Evolutionary conservation across 2,888 invertebrate species (phyloP).

Genomic region (Amaurobius ferox): DNA sequence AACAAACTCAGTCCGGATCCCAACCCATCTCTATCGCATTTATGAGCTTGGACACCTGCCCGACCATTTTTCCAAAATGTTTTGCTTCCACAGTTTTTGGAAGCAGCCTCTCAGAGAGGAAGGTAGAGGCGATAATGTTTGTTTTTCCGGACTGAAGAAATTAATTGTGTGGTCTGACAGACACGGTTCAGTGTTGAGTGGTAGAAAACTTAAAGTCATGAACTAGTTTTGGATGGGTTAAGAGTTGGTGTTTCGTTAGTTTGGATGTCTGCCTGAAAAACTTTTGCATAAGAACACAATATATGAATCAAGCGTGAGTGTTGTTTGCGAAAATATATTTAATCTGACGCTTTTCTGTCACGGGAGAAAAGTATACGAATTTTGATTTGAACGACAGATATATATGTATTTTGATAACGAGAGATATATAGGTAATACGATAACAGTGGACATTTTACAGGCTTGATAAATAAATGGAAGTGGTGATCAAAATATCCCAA

Average conservation of each 20-base stretch:
- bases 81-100: not conserved
- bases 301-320: too few relatives aligned
- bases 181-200: not conserved
- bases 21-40: not conserved
- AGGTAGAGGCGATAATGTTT: slow-evolving; percentile 58
- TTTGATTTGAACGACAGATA: too few relatives aligned
- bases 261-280: not conserved
- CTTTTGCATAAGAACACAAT: too few relatives aligned
- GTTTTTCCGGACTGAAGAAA: slow-evolving; percentile 42
- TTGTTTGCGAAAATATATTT: too few relatives aligned
- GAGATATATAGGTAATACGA: too few relatives aligned
- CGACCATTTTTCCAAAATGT: not conserved
- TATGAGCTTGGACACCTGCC: not conserved
- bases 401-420: too few relatives aligned
- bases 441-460: too few relatives aligned
- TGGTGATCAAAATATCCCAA: too few relatives aligned
- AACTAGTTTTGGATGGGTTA: not conserved
- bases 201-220: not conserved
- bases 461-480: too few relatives aligned
- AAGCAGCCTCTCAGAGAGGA: slow-evolving; percentile 20
- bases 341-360: too few relatives aligned
- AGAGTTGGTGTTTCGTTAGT: not conserved
- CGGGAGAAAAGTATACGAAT: too few relatives aligned
- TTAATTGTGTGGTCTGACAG: slow-evolving; percentile 35
- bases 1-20: too few relatives aligned